These are phyloP conservation scores for Stercorarius parasiticus DNA, from an alignment of 2,113 vertebrate genomes.

Conservation along the genomic window DNA sequence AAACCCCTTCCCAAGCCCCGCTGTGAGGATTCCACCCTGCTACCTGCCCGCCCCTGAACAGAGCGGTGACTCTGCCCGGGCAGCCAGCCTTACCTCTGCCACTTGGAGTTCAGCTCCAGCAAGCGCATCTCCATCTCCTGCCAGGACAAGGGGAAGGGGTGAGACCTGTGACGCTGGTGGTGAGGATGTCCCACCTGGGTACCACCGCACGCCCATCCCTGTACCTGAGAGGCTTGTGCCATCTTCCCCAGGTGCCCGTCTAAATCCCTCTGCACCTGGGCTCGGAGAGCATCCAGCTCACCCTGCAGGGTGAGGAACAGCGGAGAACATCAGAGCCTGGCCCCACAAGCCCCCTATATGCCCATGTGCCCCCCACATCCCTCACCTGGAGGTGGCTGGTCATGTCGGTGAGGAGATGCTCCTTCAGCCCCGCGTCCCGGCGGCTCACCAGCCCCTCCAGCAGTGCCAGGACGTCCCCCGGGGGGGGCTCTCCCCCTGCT, in stretches of 20 bases:
- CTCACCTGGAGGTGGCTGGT: conserved; percentile 66
- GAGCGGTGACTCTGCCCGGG: rapidly evolving
- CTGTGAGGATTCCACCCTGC: neutral
- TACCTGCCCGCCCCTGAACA: neutral
- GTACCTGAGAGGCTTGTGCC: conserved; percentile 65
- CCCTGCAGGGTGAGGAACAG: conserved; percentile 4
- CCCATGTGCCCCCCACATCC: rapidly evolving
- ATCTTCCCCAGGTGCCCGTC: conserved; percentile 69
- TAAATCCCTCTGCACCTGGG: conserved; percentile 60
- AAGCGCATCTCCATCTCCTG: conserved; percentile 71
- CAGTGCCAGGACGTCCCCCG: conserved; percentile 22
- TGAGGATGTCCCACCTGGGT: neutral
- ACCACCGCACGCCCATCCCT: rapidly evolving
- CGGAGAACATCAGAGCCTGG: neutral
- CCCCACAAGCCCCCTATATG: rapidly evolving
- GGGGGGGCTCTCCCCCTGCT: neutral
- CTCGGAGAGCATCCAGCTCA: conserved; percentile 49
- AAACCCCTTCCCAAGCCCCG: neutral
- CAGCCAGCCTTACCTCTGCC: conserved; percentile 67
- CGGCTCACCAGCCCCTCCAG: conserved; percentile 73
- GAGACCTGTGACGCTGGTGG: rapidly evolving
- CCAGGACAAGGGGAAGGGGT: neutral
- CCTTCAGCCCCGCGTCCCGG: conserved; percentile 56
- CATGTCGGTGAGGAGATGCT: conserved; percentile 44
- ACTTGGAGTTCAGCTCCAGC: conserved; percentile 67